Percentiles rank a stretch among this genome's conserved stretches.
Conservation (phyloP, 2,888 invertebrate species). For the Heliothis peltigera region DNA sequence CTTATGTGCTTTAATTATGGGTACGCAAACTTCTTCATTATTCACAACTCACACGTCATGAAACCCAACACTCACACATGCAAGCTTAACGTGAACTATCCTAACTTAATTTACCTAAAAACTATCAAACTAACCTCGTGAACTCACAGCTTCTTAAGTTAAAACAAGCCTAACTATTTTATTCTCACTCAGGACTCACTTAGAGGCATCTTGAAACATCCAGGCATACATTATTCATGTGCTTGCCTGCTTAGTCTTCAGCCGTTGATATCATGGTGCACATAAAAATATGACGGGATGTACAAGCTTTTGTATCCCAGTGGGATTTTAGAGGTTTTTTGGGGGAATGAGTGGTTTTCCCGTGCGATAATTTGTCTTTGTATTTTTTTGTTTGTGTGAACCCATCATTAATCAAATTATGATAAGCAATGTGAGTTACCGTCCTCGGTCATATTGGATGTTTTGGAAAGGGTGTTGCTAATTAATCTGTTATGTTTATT, state of each 20-base stretch:
- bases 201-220: conserved; percentile 66
- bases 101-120: conserved; percentile 15
- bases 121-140: conserved; percentile 19
- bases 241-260: conserved; percentile 61
- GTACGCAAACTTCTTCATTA: not conserved
- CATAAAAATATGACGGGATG: conserved; percentile 67
- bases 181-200: conserved; percentile 59
- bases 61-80: not conserved
- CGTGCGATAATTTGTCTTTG: conserved; percentile 23
- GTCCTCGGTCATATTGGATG: not conserved
- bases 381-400: conserved; percentile 13
- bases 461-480: too few relatives aligned
- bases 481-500: too few relatives aligned
- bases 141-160: conserved; percentile 18
- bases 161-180: conserved; percentile 50
- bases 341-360: conserved; percentile 3
- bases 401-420: conserved; percentile 21
- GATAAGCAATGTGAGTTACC: not conserved
- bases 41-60: not conserved
- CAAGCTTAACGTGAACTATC: too few relatives aligned
- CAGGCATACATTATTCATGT: conserved; percentile 77
- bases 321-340: conserved; percentile 28
- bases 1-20: too few relatives aligned
- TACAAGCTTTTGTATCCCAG: conserved; percentile 62
- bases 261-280: conserved; percentile 48